Evolutionary conservation across 2,888 invertebrate genomes (phyloP), one percentile per base, ranked within the genome.

Genomic region (Chymomyza fuscimana): DNA sequence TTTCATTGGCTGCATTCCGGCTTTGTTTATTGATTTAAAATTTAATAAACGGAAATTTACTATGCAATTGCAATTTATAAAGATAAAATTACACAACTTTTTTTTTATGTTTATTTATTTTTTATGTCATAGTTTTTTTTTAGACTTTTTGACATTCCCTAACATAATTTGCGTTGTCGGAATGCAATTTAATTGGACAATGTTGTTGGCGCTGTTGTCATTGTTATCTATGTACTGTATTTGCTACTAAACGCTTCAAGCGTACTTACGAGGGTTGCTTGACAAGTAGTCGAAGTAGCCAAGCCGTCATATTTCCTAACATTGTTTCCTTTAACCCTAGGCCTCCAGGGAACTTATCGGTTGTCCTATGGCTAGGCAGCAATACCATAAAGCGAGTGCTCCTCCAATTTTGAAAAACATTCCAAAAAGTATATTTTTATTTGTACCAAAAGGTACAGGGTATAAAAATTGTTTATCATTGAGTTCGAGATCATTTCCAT

Each of bases 121-220:
- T 46, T 46, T 46, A 12, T 46, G 40, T 12, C 12, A 10, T 46
- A 12, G 12, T 12, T 12, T 46, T 46, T 12, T 58, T 58, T 19
- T 19, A 3, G 6, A 25, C 12, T 58, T 60, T 36, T 60, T 60
- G 29, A 10, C 56, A 10, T 25, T 32, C 1, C 15, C 69, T 77
- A 72, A 75, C 80, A 84, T 84, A 88, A 86, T 86, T 87, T 69
- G 85, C 74, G 71, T 70, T 72, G 69, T 32, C 71, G 73, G 73
- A 79, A 77, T 88, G 82, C 87, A 84, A 86, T 84, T 88, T 86
- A 88, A 84, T 84, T 86, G 87, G 71, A 76, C 74, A 76, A 72
- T 76, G 74, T 82, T 86, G 78, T 79, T 84, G 76, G 74, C 72
- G 67, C 76, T 70, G 63, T 36, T 74, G 73, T 79, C 74, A 78